Base-by-base conservation (phyloP, 2,888 invertebrate genomes). In the Philereme transversata region DNA sequence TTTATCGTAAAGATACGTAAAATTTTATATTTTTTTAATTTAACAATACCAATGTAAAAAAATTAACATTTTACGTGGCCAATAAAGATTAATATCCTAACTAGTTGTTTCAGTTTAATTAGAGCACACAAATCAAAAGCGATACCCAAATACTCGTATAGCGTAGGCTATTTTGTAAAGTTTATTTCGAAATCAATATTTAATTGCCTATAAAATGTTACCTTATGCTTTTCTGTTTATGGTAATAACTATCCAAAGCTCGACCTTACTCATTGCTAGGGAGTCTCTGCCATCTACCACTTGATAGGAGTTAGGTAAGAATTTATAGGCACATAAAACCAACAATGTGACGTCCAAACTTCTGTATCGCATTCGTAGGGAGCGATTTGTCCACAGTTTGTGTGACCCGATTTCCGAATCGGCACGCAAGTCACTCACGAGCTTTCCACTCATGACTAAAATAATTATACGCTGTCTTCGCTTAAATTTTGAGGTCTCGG, bases 371-470 rank as follows among this genome's bases (percentile, higher is more conserved):
- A 76, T 75, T 71, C 65, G 34, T 53, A 49, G 49, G 34, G 69
- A 73, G 59, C 71, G 69, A 77, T 77, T 75, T 76, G 70, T 72
- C 65, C 57, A 67, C 69, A 70, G 73, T 72, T 70, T 55, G 68
- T 58, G 68, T 53, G 62, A 57, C 47, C 70, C 59, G 75, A 79
- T 81, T 74, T 67, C 70, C 60, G 57, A 67, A 57, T 63, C 43
- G 72, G 62, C 81, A 82, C 79, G 80, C 78, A 65, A 73, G 60
- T 63, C 65, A 62, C 58, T 57, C 60, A 65, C 59, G 60, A 59
- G 56, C 59, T 58, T 58, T 55, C 55, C 51, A 49, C 54, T 54
- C 64, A 57, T 64, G 57, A 60, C 57, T 47, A 60, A 57, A 60
- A 60, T 60, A 63, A 60, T 60, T 63, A 63, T n/a, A 53, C 41